Evolutionary conservation across 2,888 invertebrate species (phyloP), one percentile per base, ranked within the genome.

Genomic region (Parascotia fuliginaria): DNA sequence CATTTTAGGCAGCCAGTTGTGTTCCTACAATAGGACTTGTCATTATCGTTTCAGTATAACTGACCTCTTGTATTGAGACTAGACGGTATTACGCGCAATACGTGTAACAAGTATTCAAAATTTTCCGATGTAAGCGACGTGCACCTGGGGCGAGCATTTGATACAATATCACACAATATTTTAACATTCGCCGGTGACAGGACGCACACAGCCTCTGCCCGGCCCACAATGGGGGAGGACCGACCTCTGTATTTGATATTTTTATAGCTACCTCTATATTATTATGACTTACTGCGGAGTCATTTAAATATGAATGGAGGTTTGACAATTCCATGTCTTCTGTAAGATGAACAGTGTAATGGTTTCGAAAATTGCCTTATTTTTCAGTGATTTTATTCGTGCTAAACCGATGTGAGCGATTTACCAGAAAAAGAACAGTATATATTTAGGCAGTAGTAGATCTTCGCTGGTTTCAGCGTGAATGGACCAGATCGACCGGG

Each of bases 231-330:
- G 27, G 55, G 41, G 49, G 57, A 65, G 66, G 66, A 38, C 47
- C 19, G 41, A 32, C 44, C 62, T 70, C 83, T 87, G 87, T 84
- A 82, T 85, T 85, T 87, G 87, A 89, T 89, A 88, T 88, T 89
- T 89, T 90, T 89, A 88, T 86, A 77, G 85, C 82, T 79, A 68
- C 80, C 32, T 28, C 42, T 50, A 83, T 79, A 85, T 85, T 85
- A 87, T 80, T 78, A 78, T 85, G 89, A 89, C 83, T 88, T 88
- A 89, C 85, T 79, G 85, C 82, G 62, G 75, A 75, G 76, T 78
- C 78, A 87, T 85, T 87, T 86, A 79, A 87, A 89, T 87, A 82
- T 87, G 82, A 87, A 87, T 83, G 81, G 81, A 74, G 79, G 74
- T 82, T 82, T 80, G 82, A 83, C 82, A 81, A 75, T 84, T 85